Conservation (phyloP, 2,797 vertebrate species). For the Propithecus perrieri region DNA sequence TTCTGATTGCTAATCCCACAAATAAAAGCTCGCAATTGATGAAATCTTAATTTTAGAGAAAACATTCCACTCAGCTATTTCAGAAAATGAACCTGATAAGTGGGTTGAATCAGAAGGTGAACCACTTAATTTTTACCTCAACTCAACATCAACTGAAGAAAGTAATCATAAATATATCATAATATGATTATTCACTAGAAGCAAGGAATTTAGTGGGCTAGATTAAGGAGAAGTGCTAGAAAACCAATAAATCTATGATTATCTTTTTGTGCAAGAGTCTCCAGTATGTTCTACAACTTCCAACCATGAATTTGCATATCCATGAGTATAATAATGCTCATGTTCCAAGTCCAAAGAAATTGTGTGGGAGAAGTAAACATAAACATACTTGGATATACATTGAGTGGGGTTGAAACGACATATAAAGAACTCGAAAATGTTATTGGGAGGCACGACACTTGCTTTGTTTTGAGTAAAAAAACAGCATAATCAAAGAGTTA, state of each 20-base stretch:
- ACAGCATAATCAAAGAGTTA: not conserved
- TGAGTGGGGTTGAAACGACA: not conserved
- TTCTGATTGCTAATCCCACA: not conserved
- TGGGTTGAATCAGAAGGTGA: not conserved
- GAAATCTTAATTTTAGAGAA: not conserved
- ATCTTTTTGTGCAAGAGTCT: not conserved
- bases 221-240: not conserved
- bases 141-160: not conserved
- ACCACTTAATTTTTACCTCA: not conserved
- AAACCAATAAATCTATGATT: not conserved
- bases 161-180: not conserved
- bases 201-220: not conserved
- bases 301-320: not conserved
- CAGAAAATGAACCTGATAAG: not conserved
- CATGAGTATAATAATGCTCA: not conserved
- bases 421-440: not conserved
- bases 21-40: not conserved
- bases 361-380: not conserved
- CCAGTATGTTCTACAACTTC: not conserved
- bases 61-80: not conserved
- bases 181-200: not conserved
- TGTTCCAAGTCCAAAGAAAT: not conserved
- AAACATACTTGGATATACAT: not conserved
- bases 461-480: not conserved
- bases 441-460: fast-evolving